Evolutionary conservation across 1,140 invertebrate species (phyloP), one percentile per base, ranked within the genome.

Genomic region (Stegodyphus mimosarum): DNA sequence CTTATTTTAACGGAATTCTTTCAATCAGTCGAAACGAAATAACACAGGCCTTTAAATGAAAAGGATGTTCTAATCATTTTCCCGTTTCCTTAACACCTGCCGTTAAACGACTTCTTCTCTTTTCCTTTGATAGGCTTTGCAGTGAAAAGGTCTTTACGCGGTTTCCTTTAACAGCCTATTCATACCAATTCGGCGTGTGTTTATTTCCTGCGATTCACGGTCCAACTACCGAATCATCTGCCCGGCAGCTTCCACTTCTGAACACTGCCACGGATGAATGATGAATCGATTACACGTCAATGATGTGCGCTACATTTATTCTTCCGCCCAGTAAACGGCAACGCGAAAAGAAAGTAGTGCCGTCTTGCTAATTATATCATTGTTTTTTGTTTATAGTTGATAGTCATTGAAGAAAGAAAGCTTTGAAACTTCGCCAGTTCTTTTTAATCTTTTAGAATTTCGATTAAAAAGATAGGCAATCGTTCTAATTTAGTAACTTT

Each of bases 201-300:
- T 33, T 33, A 33, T 33, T 33, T 33, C 33, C 33, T 11, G 55
- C 15, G 55, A 60, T 60, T 60, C 69, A 13, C 33, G n/a, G 69
- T 71, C 10, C 2, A n/a, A 13, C 18, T 50, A 3, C 33, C 69
- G 49, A 18, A 18, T 49, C 33, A 11, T 49, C 6, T 51, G 69
- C 11, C 10, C 15, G 33, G 6, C 33, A 33, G 33, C 33, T 33
- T 33, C 33, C 33, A 33, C 33, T 3, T 33, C 33, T 33, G 33
- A 33, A 33, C 33, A 1, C 1, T 33, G 50, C 33, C 76, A 78
- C 64, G 76, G 76, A 78, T 78, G 76, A 78, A 49, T 53, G 64
- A 69, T 33, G 64, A 63, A 17, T 64, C 76, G 69, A 78, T 78
- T 69, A 50, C n/a, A 13, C 63, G 50, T 78, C 76, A 78, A 70